Percentiles rank a stretch among this genome's conserved stretches.
These are phyloP conservation scores for Zosterops hypoxanthus DNA, from an alignment of 2,113 vertebrate genomes.

Conservation along the genomic window DNA sequence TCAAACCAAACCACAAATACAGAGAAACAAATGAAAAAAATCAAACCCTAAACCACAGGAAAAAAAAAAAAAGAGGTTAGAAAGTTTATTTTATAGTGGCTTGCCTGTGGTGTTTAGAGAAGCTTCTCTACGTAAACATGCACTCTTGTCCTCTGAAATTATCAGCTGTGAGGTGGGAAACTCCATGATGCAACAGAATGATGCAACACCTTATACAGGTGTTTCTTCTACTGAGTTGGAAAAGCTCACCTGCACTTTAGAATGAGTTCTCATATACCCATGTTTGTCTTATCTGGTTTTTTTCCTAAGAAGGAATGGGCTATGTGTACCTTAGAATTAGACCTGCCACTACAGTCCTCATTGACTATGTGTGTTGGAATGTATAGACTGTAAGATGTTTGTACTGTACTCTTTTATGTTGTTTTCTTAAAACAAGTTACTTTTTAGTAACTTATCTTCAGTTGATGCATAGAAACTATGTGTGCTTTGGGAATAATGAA, in stretches of 20 bases:
- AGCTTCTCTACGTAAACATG: neutral
- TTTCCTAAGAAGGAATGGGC: neutral
- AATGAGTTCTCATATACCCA: neutral
- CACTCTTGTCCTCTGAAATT: neutral
- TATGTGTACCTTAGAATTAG: no score
- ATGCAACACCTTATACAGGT: no score
- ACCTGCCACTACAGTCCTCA: neutral
- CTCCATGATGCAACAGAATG: neutral
- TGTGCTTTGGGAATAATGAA: neutral
- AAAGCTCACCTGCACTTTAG: neutral
- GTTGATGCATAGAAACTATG: neutral
- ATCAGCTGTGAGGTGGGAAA: neutral
- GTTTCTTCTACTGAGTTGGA: neutral
- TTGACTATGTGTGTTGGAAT: neutral
- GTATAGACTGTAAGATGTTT: neutral
- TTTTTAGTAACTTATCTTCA: neutral
- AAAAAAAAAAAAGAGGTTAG: neutral
- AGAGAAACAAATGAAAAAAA: neutral
- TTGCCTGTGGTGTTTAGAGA: neutral
- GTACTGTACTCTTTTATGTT: neutral
- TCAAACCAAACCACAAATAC: neutral
- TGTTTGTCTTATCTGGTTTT: neutral
- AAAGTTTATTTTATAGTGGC: neutral
- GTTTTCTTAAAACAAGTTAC: neutral
- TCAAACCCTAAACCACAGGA: neutral